These are phyloP conservation scores for Machaerirhynchus nigripectus DNA, from an alignment of 2,113 vertebrate species.

Conservation along the genomic window DNA sequence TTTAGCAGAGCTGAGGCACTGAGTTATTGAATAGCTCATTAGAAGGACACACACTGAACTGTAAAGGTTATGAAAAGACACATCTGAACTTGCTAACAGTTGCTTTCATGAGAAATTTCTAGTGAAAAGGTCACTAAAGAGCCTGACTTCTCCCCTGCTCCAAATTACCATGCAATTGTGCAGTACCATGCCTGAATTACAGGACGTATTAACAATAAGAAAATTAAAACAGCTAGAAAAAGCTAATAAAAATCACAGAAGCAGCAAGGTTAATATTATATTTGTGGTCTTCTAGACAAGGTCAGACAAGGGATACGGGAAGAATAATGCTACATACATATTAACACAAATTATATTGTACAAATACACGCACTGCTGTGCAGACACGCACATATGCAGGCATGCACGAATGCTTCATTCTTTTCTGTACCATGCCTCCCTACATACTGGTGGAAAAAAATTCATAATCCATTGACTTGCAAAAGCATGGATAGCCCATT, in stretches of 20 bases:
- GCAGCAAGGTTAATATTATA: conserved; percentile 4
- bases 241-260: background rate
- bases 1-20: background rate
- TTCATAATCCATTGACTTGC: background rate
- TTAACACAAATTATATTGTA: background rate
- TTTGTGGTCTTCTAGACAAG: conserved; percentile 2
- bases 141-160: conserved; percentile 31
- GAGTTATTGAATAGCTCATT: background rate
- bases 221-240: conserved; percentile 11
- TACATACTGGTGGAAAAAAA: background rate
- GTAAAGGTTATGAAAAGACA: conserved; percentile 38
- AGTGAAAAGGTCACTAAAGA: conserved; percentile 58
- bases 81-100: conserved; percentile 19
- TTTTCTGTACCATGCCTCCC: background rate
- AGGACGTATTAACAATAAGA: background rate
- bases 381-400: background rate
- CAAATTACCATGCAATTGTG: conserved; percentile 31
- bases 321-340: background rate
- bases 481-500: background rate
- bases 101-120: conserved; percentile 29
- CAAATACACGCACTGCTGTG: background rate
- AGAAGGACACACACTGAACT: background rate
- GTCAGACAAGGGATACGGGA: background rate
- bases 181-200: background rate
- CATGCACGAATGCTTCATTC: background rate